phyloP scores from a whole-genome alignment of 2,888 invertebrate genomes.

The Sipha maydis region DNA sequence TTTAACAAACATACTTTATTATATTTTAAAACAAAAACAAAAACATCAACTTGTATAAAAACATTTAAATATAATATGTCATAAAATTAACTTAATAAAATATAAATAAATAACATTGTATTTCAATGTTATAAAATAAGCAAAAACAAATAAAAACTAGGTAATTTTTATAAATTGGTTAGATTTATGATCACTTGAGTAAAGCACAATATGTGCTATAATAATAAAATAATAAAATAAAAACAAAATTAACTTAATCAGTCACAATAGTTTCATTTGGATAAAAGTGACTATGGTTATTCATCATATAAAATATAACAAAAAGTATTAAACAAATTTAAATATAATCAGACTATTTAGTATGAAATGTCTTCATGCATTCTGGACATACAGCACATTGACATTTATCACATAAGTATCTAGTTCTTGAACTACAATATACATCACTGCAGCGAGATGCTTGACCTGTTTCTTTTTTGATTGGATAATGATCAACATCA shows the following conservation, averaged over 20 bases:
- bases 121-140: slow-evolving; percentile 2
- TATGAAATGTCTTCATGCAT: background rate
- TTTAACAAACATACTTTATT: background rate
- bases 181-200: background rate
- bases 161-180: background rate
- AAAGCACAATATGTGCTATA: background rate
- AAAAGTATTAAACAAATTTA: background rate
- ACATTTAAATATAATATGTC: background rate
- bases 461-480: slow-evolving; percentile 7
- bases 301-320: background rate
- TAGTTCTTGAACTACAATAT: background rate
- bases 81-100: background rate
- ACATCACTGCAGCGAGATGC: background rate
- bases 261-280: background rate
- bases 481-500: slow-evolving; percentile 13
- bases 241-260: slow-evolving; percentile 9
- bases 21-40: background rate
- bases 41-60: background rate
- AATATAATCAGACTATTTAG: background rate
- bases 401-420: slow-evolving; percentile 15
- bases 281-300: background rate
- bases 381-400: slow-evolving; percentile 17
- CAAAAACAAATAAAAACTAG: background rate
- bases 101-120: background rate
- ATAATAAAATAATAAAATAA: background rate